These are phyloP conservation scores for Sebastes hubbsi DNA, from an alignment of 2,797 vertebrate genomes.

Conservation along the genomic window DNA sequence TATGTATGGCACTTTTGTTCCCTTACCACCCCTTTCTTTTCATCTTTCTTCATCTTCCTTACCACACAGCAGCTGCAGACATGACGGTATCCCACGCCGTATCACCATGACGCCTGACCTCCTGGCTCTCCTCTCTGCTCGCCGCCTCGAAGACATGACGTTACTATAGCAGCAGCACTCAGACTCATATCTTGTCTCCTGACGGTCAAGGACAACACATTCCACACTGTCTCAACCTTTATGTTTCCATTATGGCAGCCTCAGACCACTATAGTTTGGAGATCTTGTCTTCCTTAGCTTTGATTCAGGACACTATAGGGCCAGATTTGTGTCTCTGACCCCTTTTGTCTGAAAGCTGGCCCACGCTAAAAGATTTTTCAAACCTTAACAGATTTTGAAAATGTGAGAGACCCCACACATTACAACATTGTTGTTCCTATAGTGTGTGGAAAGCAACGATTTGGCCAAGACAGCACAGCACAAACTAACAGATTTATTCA, in stretches of 20 bases:
- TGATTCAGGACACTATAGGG: conserved; percentile 4
- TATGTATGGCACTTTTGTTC: conserved; percentile 35
- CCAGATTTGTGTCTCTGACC: neutral
- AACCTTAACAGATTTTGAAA: no score
- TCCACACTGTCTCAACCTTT: conserved; percentile 42
- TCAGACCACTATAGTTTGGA: neutral
- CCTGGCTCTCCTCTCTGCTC: conserved; percentile 38
- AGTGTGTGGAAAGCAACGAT: no score
- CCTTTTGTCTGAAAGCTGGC: no score
- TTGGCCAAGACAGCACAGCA: no score
- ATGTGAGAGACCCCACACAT: no score
- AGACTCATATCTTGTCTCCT: conserved; percentile 47
- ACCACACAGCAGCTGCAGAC: conserved; percentile 67
- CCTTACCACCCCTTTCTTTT: conserved; percentile 10
- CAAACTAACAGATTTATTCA: no score
- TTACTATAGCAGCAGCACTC: conserved; percentile 48
- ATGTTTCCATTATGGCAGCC: conserved; percentile 1
- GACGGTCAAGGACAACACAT: conserved; percentile 41
- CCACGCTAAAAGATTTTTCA: no score
- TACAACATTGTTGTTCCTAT: no score
- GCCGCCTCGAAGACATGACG: conserved; percentile 58
- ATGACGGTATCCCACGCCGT: conserved; percentile 65
- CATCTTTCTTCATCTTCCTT: conserved; percentile 46
- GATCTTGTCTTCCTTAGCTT: neutral
- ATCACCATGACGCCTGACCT: conserved; percentile 71